These are phyloP conservation scores for Achatina immaculata DNA, from an alignment of 1,140 invertebrate species.

Conservation along the genomic window DNA sequence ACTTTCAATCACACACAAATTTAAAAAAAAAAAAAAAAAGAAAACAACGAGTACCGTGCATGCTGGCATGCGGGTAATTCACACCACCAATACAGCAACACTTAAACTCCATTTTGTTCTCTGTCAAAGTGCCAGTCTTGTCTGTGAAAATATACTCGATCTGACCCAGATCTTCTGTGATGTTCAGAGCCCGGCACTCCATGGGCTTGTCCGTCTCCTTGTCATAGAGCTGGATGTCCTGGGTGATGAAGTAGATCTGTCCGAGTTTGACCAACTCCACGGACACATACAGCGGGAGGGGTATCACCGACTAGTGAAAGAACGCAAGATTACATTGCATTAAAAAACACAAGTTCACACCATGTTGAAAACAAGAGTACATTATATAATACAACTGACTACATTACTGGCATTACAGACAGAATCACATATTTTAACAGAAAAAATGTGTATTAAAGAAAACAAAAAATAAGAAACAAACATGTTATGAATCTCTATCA, in stretches of 20 bases:
- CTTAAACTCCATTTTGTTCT: slow-evolving; percentile 96
- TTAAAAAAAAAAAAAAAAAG: no score
- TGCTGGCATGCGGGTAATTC: slow-evolving; percentile 78
- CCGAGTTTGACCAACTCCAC: slow-evolving; percentile 96
- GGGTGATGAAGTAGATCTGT: slow-evolving; percentile 95
- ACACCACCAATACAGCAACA: slow-evolving; percentile 89
- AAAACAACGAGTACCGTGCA: slow-evolving; percentile 42
- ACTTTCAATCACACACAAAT: no score
- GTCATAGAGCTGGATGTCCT: slow-evolving; percentile 90
- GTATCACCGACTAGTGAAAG: slow-evolving; percentile 88
- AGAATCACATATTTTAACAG: no score
- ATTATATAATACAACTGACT: no score
- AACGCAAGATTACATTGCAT: no score
- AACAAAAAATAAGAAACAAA: no score
- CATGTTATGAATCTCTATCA: no score
- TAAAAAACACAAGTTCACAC: no score
- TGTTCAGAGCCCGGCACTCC: slow-evolving; percentile 96
- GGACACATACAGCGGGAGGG: slow-evolving; percentile 95
- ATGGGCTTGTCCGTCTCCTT: slow-evolving; percentile 83
- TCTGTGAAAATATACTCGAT: slow-evolving; percentile 97
- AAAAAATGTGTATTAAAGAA: no score
- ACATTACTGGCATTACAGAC: no score
- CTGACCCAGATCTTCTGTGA: slow-evolving; percentile 96
- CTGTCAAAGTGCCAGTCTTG: slow-evolving; percentile 97
- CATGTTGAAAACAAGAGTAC: no score